Base-by-base conservation (phyloP, 2,113 vertebrate species). In the Trachemys scripta region DNA sequence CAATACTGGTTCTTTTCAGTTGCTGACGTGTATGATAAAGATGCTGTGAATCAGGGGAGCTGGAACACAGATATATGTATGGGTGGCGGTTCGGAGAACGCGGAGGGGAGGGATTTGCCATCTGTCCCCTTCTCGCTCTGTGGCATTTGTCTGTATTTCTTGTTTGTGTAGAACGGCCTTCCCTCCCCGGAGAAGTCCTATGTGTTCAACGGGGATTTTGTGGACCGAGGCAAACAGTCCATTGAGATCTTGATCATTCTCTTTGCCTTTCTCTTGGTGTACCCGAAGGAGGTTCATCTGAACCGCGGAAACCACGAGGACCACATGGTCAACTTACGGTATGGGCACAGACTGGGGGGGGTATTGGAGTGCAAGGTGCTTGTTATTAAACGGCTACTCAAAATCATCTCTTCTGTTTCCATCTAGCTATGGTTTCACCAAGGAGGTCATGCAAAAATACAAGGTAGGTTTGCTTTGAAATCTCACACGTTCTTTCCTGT, bases 301-400 rank as follows among this genome's bases (percentile, higher is more conserved):
- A 99, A 99, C 96, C 97, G 99, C 1, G 99, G 99, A 78, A 99
- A 99, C 97, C 99, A 99, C 0, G 99, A 99, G 94, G 99, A 99
- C 96, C 98, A 99, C 84, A 98, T 99, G 49, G 98, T 99, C 69
- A 99, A 99, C 90, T 97, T 99, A 96, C 99, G 99, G 99, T 99
- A 98, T 0, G 86, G 16, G 75, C 65, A 80, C 45, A n/a, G 57
- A 76, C 45, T 6, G 85, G 0, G 56, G 89, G 56, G 86, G 88
- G 10, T 62, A 75, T 45, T 0, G 0, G 1, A 0, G 5, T 42
- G 27, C 17, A 1, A 0, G 29, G 65, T 78, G 8, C 0, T 65
- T 6, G 1, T 75, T 89, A n/a, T 3, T 4, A 29, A 3, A 53
- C 69, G 62, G 11, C 89, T 82, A 47, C 17, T 94, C 96, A 80